Evolutionary conservation across 2,888 invertebrate genomes (phyloP), one percentile per base, ranked within the genome.

Genomic region (Cataglyphis albicans): DNA sequence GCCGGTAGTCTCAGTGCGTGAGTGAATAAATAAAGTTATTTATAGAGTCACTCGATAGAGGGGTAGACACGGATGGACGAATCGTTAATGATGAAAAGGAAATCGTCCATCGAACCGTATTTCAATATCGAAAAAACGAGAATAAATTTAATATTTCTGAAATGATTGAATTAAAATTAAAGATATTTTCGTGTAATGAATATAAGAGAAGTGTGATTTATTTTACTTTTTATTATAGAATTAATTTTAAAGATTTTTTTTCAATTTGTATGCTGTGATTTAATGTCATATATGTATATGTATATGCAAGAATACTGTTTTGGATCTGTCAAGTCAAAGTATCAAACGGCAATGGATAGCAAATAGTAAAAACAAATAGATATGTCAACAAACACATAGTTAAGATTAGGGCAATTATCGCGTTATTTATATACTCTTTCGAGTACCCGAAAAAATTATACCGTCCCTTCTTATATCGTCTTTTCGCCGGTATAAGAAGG

Each of bases 1-100:
- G 41, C n/a, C 68, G 81, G 63, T 68, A 75, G 83, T 80, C 38
- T 48, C 63, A 41, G 73, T 82, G 84, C 70, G 70, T 85, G 80
- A 73, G 88, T 89, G 86, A 91, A 91, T 91, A 90, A 91, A 91
- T 90, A 91, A 91, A 86, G 89, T 91, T 91, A 90, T 91, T 91
- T 91, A 91, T 86, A 88, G 81, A 76, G 67, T 65, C 57, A 65
- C 21, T 57, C 63, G 48, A 73, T 35, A 83, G 76, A 59, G 81
- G 78, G 81, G 55, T 32, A 64, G 72, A 86, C 81, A 83, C 68
- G 82, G 35, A 80, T 10, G 70, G 52, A 74, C 75, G 80, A 84
- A 68, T 29, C 48, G 65, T 55, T 48, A 21, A 63, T 35, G 64
- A 52, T 59, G 82, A 35, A 67, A 41, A 32, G 32, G 48, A 55